phyloP scores from a whole-genome alignment of 2,888 invertebrate species.

The Leptarthrus brevirostris region DNA sequence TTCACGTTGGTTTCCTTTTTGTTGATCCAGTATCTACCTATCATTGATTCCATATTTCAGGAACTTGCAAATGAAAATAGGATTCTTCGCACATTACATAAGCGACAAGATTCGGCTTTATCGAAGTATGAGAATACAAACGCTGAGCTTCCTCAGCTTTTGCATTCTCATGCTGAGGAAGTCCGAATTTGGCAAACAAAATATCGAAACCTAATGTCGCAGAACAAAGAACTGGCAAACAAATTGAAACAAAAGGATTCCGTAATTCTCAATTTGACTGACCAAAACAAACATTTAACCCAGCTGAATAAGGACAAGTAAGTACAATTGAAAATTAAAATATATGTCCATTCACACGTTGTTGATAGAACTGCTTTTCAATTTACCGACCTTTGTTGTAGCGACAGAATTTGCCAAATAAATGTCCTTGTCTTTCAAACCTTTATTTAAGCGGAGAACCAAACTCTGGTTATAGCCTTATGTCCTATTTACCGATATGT shows the following conservation, averaged over 20 bases:
- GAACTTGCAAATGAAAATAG: constrained; percentile 80
- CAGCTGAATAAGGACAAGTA: constrained; percentile 79
- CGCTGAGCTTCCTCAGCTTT: constrained; percentile 82
- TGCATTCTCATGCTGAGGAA: constrained; percentile 80
- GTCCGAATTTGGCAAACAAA: no score
- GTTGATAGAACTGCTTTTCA: no score
- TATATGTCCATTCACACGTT: neutral
- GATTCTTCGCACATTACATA: constrained; percentile 79
- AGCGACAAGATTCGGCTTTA: constrained; percentile 79
- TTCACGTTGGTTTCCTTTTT: no score
- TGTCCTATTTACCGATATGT: no score
- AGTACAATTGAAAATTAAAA: constrained; percentile 53
- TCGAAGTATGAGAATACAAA: constrained; percentile 80
- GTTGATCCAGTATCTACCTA: neutral
- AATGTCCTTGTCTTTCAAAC: no score
- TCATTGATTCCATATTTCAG: constrained; percentile 67
- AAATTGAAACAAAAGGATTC: constrained; percentile 77
- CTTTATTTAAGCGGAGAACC: no score
- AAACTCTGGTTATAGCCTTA: no score
- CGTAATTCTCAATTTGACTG: constrained; percentile 73
- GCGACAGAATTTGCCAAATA: no score
- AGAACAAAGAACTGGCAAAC: constrained; percentile 73
- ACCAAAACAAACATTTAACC: constrained; percentile 77
- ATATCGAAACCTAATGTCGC: constrained; percentile 75
- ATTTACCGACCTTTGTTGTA: no score